Percentiles rank a stretch among this genome's conserved stretches.
phyloP scores from a whole-genome alignment of 2,888 invertebrate species.

The Ferrisia virgata region DNA sequence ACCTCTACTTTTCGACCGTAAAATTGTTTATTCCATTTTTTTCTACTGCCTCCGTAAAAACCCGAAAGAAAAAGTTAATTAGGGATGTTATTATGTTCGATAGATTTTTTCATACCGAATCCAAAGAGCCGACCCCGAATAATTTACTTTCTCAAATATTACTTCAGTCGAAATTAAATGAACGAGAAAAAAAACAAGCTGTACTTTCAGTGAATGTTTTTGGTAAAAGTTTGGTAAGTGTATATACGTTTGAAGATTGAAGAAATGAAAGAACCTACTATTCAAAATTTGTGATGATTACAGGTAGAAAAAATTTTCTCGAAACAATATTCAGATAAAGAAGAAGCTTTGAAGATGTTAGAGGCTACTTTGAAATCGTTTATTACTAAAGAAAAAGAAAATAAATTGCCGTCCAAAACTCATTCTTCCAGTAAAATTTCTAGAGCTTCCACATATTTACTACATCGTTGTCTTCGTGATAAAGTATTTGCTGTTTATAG shows the following conservation, averaged over 20 bases:
- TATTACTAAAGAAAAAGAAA: conserved; percentile 45
- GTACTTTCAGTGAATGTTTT: conserved; percentile 87
- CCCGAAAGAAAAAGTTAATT: too few species aligned
- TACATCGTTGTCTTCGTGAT: conserved; percentile 78
- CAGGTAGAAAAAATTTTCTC: conserved; percentile 87
- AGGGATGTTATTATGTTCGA: too few species aligned
- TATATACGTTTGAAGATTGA: neutral
- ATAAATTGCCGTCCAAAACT: conserved; percentile 48
- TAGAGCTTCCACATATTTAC: conserved; percentile 72
- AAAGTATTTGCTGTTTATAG: conserved; percentile 87
- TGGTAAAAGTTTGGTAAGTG: conserved; percentile 75
- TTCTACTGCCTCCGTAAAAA: too few species aligned
- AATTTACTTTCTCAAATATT: conserved; percentile 31
- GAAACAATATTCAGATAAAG: conserved; percentile 84
- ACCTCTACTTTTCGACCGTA: conserved; percentile 83
- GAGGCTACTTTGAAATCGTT: conserved; percentile 57
- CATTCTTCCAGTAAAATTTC: conserved; percentile 75
- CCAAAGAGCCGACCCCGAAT: conserved; percentile 1
- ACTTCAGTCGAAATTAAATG: conserved; percentile 61
- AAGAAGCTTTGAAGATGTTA: conserved; percentile 75
- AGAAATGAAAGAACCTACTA: neutral
- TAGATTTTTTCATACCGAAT: neutral
- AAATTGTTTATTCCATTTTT: conserved; percentile 51
- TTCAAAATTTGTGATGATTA: conserved; percentile 33
- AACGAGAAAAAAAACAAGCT: conserved; percentile 81